Evolutionary conservation across 2,113 vertebrate species (phyloP).

Genomic region (Scytalopus superciliaris): DNA sequence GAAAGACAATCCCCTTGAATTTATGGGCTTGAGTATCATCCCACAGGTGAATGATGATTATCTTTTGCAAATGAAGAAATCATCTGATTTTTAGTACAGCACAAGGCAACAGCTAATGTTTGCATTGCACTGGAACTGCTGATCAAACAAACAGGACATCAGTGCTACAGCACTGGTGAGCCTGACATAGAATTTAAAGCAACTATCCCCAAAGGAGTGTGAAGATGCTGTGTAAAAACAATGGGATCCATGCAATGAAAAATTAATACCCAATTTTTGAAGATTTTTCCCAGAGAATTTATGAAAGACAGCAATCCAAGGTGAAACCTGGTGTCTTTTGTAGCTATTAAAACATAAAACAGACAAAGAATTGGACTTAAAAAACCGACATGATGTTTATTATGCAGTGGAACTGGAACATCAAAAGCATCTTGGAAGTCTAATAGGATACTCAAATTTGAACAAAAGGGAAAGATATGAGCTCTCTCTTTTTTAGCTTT

Average conservation of each 20-base stretch:
- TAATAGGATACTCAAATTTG: neutral
- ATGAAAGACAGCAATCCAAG: neutral
- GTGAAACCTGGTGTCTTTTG: neutral
- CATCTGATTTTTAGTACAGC: neutral
- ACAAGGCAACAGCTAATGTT: neutral
- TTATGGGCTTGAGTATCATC: neutral
- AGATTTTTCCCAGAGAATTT: neutral
- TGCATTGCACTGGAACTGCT: neutral
- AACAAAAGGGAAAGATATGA: neutral
- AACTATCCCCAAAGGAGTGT: neutral
- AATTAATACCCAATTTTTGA: neutral
- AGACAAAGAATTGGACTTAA: neutral
- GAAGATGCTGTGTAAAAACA: neutral
- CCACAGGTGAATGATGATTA: neutral
- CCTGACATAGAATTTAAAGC: neutral
- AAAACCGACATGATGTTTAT: neutral
- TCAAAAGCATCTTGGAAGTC: neutral
- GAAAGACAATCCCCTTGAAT: neutral
- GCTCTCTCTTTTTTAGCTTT: neutral
- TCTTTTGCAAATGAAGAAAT: neutral
- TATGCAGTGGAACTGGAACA: neutral
- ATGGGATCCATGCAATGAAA: neutral
- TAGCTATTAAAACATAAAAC: neutral
- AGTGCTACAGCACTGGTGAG: neutral
- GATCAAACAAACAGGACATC: neutral